Base-by-base conservation (phyloP, 37 sponge, comb jelly and placozoan genomes). In the Crambe crambe region DNA sequence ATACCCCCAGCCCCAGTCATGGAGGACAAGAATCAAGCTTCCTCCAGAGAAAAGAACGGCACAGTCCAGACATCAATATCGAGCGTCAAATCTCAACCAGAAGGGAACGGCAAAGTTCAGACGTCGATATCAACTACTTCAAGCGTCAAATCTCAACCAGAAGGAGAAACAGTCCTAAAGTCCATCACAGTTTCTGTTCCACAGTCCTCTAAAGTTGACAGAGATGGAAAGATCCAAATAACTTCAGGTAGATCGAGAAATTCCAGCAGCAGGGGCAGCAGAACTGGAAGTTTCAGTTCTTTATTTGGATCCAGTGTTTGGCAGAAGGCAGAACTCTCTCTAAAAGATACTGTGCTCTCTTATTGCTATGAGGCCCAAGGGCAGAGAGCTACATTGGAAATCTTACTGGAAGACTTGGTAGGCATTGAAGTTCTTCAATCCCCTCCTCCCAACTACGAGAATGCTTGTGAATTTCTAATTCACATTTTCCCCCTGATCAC, bases 321-420 rank as follows among this genome's bases (percentile, higher is more conserved):
- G 74, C 20, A 54, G 1, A 47, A 47, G 12, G 41, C 74, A 1
- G 26, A 47, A 10, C 74, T 73, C 25, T 47, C 26, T 6, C 74
- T 73, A 1, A 73, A 56, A 9, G 74, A 73, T 30, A 54, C 35
- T 18, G 51, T 15, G 56, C 74, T 73, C 30, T n/a, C n/a, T n/a
- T n/a, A n/a, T n/a, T 73, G 41, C 74, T 73, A 73, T 54, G 74
- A 73, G 2, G 63, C 25, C 37, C 69, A 31, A 61, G 25, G n/a
- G n/a, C n/a, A 66, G 29, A 35, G 36, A 8, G 36, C 59, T 18
- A 63, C 31, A 5, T 65, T 26, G 2, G 66, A 65, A 30, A 73
- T 89, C n/a, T 59, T 75, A 1, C 61, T 90, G 34, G 91, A 85
- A 39, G 86, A 90, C 56, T 27, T 90, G 31, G 36, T 90, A 8